Evolutionary conservation across 2,888 invertebrate species (phyloP), one percentile per base, ranked within the genome.

Genomic region (Leptopterna dolabrata): DNA sequence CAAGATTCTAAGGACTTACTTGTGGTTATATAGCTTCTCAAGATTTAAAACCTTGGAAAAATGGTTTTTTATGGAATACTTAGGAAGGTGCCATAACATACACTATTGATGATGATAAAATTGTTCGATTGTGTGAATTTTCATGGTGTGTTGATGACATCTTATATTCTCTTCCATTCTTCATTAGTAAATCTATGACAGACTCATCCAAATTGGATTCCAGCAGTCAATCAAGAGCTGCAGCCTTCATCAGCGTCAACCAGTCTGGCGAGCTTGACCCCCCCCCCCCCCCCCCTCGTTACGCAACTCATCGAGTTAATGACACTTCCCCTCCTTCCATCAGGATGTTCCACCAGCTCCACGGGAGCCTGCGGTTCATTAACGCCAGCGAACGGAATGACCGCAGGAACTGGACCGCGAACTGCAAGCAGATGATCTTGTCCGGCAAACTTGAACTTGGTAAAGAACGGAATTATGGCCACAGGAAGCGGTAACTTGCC

Each of bases 391-490:
- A 24, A 27, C 63, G 27, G 63, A 63, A 63, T 63, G 63, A 63
- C 63, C 63, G 63, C 63, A 63, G 19, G 63, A 63, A 63, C 63
- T 63, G 63, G 63, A 63, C 63, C 63, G 63, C 63, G 24, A 63
- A 63, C 63, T 63, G 63, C 24, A 1, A 19, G 24, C 27, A 63
- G 63, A 63, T 51, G 63, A 63, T n/a, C 63, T 63, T 63, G 24
- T 7, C 27, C 63, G 24, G 63, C 63, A 63, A 63, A 63, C 63
- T 63, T 63, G 63, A 63, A 63, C 63, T 63, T 63, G 63, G 63
- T 9, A 63, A n/a, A 4, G 51, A 9, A 51, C 47, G 13, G 47
- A 14, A 36, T 36, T 36, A 36, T 36, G 7, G 36, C 36, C 36
- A 7, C 36, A 36, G 36, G 36, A 36, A 36, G 7, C 36, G 36